A percentile compares a stretch with the other conserved stretches of the same genome.
These are phyloP conservation scores for Caerostris extrusa DNA, from an alignment of 1,140 invertebrate species.

Conservation along the genomic window DNA sequence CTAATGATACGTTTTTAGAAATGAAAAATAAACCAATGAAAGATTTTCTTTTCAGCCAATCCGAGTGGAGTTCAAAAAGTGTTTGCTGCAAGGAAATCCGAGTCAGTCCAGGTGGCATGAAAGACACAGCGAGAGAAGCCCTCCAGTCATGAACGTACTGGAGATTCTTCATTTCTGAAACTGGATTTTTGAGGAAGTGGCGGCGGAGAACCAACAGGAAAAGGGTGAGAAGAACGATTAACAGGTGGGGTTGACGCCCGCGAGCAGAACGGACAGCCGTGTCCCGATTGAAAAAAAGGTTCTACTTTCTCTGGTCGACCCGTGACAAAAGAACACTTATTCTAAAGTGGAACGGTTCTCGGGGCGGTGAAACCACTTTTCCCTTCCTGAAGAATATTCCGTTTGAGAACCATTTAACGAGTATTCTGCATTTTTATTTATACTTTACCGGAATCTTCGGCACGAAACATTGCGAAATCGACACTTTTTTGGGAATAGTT, in stretches of 20 bases:
- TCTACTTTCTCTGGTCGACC: constrained; percentile 67
- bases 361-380: constrained; percentile 37
- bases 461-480: not conserved
- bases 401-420: constrained; percentile 5
- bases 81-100: not conserved
- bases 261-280: not conserved
- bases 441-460: not conserved
- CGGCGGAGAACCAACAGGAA: not conserved
- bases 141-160: not conserved
- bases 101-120: not conserved
- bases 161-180: not conserved
- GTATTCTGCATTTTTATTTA: not conserved
- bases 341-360: constrained; percentile 32
- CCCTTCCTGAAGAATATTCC: constrained; percentile 19
- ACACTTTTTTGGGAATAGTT: not conserved
- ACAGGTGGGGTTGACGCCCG: not conserved
- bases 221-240: constrained; percentile 1
- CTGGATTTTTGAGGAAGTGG: constrained; percentile 46
- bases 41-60: too few relatives aligned
- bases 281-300: constrained; percentile 16
- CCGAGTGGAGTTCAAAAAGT: too few relatives aligned
- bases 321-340: constrained; percentile 41
- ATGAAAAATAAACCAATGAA: too few relatives aligned
- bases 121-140: not conserved
- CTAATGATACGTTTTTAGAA: too few relatives aligned